phyloP scores from a whole-genome alignment of 1,140 invertebrate species.

The Reticulitermes speratus region DNA sequence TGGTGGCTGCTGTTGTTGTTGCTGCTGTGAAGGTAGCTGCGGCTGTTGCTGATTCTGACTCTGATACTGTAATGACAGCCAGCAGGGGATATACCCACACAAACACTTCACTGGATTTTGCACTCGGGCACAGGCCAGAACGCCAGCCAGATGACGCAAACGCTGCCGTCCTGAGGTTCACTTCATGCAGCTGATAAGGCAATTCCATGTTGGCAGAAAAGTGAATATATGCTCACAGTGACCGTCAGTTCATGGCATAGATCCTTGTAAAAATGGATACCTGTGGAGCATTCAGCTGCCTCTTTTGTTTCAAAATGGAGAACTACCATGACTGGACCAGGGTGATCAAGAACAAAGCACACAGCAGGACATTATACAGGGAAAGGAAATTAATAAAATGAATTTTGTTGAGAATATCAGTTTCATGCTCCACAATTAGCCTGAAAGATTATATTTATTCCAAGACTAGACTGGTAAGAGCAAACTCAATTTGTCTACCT shows the following conservation, averaged over 20 bases:
- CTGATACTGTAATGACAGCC: conserved; percentile 35
- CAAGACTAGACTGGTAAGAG: conserved; percentile 10
- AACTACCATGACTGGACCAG: not conserved
- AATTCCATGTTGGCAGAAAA: not conserved
- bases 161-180: conserved; percentile 13
- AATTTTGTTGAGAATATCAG: conserved; percentile 14
- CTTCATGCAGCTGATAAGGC: conserved; percentile 13
- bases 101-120: conserved; percentile 34
- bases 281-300: conserved; percentile 5
- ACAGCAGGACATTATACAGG: not conserved
- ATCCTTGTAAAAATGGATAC: not conserved
- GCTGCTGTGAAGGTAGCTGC: conserved; percentile 19
- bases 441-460: not conserved
- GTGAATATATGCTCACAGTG: not conserved
- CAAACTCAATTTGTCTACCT: conserved; percentile 17
- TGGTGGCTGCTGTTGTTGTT: not conserved
- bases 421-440: conserved; percentile 15
- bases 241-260: conserved; percentile 2
- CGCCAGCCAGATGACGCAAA: conserved; percentile 26
- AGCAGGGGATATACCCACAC: conserved; percentile 37
- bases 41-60: conserved; percentile 25
- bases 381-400: not conserved
- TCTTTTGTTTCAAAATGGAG: not conserved
- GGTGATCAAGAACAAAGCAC: not conserved
- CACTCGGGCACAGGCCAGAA: conserved; percentile 35